A percentile compares a stretch with the other conserved stretches of the same genome.
Evolutionary conservation across 2,797 vertebrate species (phyloP).

Genomic region (Avahi laniger): DNA sequence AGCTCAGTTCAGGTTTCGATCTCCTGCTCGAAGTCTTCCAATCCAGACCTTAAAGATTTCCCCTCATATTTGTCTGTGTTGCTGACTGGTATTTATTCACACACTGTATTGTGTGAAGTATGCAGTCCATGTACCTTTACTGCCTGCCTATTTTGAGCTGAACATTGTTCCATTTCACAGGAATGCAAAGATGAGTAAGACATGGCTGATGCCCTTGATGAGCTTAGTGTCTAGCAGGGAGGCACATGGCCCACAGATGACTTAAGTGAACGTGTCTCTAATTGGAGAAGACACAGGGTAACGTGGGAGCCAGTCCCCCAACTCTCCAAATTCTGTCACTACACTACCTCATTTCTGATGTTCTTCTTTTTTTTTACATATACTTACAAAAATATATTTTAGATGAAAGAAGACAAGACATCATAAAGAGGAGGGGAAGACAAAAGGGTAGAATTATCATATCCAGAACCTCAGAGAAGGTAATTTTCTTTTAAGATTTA

Average conservation of each 20-base stretch:
- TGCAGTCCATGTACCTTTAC: rapidly evolving
- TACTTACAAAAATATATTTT: background rate
- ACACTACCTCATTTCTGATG: background rate
- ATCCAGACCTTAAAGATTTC: background rate
- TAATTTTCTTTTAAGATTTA: background rate
- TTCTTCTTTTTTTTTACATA: background rate
- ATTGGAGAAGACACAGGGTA: background rate
- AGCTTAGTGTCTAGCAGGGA: background rate
- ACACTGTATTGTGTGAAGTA: background rate
- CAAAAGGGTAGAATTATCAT: background rate
- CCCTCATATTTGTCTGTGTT: background rate
- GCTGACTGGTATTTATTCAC: background rate
- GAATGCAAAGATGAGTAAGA: background rate
- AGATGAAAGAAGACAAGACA: background rate
- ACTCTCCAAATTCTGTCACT: background rate
- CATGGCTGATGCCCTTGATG: background rate
- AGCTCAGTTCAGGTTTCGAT: background rate
- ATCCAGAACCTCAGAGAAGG: background rate
- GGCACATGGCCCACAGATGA: background rate
- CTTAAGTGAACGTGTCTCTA: background rate
- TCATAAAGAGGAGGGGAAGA: background rate
- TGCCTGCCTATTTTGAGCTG: background rate
- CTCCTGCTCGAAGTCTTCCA: background rate
- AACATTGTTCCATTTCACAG: background rate
- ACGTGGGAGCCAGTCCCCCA: background rate